phyloP scores from a whole-genome alignment of 92 coral and sea anemone species.

The Bergia sp. region DNA sequence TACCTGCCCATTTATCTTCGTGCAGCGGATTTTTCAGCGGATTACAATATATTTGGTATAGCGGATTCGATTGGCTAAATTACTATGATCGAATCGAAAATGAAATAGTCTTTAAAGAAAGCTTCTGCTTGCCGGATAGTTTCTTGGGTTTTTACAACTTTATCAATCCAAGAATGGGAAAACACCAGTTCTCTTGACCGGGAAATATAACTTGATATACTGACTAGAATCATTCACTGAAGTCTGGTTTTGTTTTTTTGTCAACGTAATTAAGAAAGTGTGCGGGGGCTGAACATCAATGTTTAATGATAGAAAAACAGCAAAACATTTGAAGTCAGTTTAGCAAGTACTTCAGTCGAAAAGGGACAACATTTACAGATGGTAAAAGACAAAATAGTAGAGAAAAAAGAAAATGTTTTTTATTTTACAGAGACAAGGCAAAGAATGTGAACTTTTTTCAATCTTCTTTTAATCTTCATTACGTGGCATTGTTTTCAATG shows the following conservation, averaged over 20 bases:
- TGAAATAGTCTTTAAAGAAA: too few relatives aligned
- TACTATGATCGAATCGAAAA: background rate
- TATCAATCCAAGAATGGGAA: background rate
- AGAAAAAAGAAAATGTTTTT: background rate
- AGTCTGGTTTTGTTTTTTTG: background rate
- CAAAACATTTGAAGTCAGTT: background rate
- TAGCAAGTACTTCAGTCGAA: background rate
- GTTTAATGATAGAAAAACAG: constrained; percentile 14
- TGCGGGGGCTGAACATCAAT: constrained; percentile 1
- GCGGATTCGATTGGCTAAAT: background rate
- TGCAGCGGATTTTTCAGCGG: background rate
- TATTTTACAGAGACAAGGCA: background rate
- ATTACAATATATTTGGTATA: background rate
- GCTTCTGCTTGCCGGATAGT: background rate
- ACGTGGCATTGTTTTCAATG: too few relatives aligned
- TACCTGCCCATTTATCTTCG: background rate
- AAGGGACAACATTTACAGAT: background rate
- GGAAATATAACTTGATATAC: too few relatives aligned
- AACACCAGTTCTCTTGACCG: background rate
- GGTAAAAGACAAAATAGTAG: background rate
- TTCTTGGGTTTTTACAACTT: background rate
- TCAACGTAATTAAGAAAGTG: background rate
- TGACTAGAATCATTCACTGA: background rate
- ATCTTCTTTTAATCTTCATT: too few relatives aligned
- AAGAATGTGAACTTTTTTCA: too few relatives aligned